Base-by-base conservation (phyloP, 2,113 vertebrate genomes). In the Apus apus region DNA sequence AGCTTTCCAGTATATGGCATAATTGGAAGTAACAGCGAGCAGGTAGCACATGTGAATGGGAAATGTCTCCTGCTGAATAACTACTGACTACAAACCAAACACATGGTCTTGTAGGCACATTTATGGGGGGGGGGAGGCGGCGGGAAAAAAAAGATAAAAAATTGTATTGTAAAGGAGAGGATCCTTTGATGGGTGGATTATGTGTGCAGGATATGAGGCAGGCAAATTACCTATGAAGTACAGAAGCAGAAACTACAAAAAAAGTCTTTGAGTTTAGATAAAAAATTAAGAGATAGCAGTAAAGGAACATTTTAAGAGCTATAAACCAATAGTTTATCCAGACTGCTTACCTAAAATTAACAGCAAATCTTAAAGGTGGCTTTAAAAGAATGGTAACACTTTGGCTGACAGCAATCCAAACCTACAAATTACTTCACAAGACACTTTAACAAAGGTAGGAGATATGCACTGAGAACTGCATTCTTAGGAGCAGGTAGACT, bases 1-100 rank as follows among this genome's bases (percentile, higher is more conserved):
- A 9, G 78, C 93, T 96, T 97, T 97, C 85, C 87, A 97, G 85
- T 75, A 92, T 94, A 93, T 87, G 85, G 91, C 92, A 92, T 98
- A 98, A 98, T 96, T 98, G 96, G 96, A 98, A 98, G 85, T 87
- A 97, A 91, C 96, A 97, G 67, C 85, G 96, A 97, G 94, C 94
- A 97, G 95, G 93, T 97, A 97, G 92, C 95, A 96, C 94, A 90
- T 85, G 76, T 51, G 77, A 96, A 91, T 70, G 73, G 89, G 65
- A 89, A 96, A 97, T 62, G 68, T 85, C 91, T 97, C 95, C 92
- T 71, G 89, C 97, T 95, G 92, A 74, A 91, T 87, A 96, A 96
- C 92, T 95, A 96, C 90, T 97, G 89, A 94, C 84, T 95, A 67
- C 79, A 77, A 95, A 97, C 77, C 82, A 96, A 93, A 95, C 95